These are phyloP conservation scores for Ammodytes dubius DNA, from an alignment of 2,113 vertebrate species.

Conservation along the genomic window DNA sequence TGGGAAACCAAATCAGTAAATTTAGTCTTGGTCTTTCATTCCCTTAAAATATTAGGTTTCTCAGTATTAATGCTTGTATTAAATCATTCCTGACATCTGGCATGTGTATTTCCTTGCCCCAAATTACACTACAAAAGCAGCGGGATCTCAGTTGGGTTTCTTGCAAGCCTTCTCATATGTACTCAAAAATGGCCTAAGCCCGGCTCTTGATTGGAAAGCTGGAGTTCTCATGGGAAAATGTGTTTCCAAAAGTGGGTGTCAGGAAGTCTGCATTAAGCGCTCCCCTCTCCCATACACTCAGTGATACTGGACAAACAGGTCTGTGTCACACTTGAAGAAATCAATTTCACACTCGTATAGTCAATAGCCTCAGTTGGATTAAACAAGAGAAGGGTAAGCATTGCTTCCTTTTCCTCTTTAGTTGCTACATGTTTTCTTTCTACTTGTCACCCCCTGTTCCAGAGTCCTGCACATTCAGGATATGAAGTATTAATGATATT, in stretches of 20 bases:
- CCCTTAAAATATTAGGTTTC: constrained; percentile 25
- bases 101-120: constrained; percentile 63
- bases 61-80: constrained; percentile 51
- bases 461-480: constrained; percentile 66
- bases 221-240: constrained; percentile 66
- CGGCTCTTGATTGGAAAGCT: constrained; percentile 70
- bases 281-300: constrained; percentile 6
- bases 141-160: constrained; percentile 49
- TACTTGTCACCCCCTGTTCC: constrained; percentile 13
- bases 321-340: constrained; percentile 37
- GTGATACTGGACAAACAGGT: constrained; percentile 15
- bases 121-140: constrained; percentile 56
- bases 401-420: constrained; percentile 20
- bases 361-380: constrained; percentile 17
- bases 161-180: constrained; percentile 58
- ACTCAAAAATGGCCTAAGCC: constrained; percentile 46
- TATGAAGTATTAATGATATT: constrained; percentile 77
- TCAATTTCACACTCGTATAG: constrained; percentile 31
- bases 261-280: constrained; percentile 54
- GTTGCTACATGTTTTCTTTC: constrained; percentile 32
- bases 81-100: constrained; percentile 68
- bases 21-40: constrained; percentile 23
- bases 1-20: constrained; percentile 12
- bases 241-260: constrained; percentile 51
- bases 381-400: constrained; percentile 12